Conservation (phyloP, 2,113 vertebrate genomes). For the Tychaedon coryphoeus region DNA sequence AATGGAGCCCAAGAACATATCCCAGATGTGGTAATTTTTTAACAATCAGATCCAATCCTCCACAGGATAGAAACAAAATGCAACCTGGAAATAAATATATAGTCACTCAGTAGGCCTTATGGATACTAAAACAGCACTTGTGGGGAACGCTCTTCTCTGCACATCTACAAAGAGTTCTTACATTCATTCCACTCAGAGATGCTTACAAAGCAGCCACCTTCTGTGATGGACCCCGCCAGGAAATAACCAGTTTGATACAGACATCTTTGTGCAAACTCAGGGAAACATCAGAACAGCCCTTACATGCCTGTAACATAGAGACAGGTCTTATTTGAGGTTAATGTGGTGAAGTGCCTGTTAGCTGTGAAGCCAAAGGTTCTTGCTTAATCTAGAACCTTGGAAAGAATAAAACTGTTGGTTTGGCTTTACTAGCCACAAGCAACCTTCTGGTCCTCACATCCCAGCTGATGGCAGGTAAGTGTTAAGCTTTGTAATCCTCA, state of each 20-base stretch:
- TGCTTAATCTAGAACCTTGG: neutral
- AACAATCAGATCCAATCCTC: neutral
- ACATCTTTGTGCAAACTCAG: neutral
- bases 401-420: neutral
- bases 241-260: neutral
- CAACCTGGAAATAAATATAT: neutral
- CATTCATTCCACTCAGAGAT: neutral
- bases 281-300: neutral
- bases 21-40: neutral
- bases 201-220: neutral
- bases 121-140: neutral
- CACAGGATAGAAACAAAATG: neutral
- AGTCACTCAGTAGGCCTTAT: neutral
- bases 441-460: neutral
- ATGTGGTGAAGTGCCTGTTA: neutral
- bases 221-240: neutral
- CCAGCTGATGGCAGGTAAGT: neutral
- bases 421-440: neutral
- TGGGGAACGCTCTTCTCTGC: neutral
- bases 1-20: neutral
- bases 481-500: neutral
- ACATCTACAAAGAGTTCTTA: rapidly evolving
- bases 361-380: neutral
- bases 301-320: neutral
- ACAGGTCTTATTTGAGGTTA: neutral